Conservation (phyloP, 2,888 invertebrate genomes). For the Nasonia oneida region DNA sequence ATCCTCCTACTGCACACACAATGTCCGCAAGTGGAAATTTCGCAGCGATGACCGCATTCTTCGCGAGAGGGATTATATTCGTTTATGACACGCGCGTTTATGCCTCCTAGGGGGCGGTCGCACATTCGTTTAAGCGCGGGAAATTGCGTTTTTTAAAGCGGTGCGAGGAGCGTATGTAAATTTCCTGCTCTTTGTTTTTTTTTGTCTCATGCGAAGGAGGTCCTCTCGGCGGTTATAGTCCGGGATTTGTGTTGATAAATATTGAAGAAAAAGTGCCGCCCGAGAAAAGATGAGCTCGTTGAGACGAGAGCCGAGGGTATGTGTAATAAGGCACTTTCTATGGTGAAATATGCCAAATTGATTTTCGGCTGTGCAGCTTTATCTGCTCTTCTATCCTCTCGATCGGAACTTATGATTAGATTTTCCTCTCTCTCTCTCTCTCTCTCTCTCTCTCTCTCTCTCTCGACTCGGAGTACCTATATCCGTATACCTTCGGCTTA, state of each 20-base stretch:
- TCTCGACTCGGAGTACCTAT: too few species aligned
- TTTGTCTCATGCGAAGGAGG: background rate
- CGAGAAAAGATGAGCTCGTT: background rate
- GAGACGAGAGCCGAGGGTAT: background rate
- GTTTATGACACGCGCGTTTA: background rate
- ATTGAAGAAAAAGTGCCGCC: background rate
- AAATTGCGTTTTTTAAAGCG: background rate
- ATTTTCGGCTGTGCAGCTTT: background rate
- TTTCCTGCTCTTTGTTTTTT: background rate
- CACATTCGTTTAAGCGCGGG: background rate
- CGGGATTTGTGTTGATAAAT: background rate
- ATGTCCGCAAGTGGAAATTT: conserved; percentile 36
- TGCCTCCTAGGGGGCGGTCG: background rate
- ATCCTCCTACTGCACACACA: background rate
- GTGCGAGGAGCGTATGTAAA: background rate
- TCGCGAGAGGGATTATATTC: background rate
- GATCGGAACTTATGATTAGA: conserved; percentile 14
- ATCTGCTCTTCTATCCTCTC: background rate
- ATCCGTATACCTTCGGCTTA: background rate
- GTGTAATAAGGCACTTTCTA: conserved; percentile 12
- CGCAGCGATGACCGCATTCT: conserved; percentile 45
- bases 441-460: background rate
- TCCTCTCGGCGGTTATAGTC: background rate
- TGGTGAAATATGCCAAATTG: conserved; percentile 32
- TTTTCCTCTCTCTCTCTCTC: background rate